Evolutionary conservation across 64 coral and sea anemone genomes (phyloP).

Genomic region (Montipora cactus): DNA sequence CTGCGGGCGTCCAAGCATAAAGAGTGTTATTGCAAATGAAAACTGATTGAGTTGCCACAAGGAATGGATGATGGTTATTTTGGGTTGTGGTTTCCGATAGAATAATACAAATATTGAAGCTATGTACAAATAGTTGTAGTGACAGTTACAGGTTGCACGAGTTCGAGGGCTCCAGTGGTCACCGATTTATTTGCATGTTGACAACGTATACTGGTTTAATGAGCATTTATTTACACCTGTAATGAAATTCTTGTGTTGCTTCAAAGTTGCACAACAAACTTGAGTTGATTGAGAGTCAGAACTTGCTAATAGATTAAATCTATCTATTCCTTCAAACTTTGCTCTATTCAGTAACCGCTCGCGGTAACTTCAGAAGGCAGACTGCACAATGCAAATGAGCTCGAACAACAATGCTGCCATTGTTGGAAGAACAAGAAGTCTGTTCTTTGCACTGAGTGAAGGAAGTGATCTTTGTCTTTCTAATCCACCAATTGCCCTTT

Average conservation of each 20-base stretch:
- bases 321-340: too few relatives aligned
- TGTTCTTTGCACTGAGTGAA: too few relatives aligned
- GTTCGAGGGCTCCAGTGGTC: neutral
- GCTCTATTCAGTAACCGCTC: too few relatives aligned
- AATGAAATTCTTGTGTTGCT: too few relatives aligned
- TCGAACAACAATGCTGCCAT: neutral
- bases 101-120: neutral
- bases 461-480: too few relatives aligned
- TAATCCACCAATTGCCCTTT: neutral
- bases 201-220: neutral
- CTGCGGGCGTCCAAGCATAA: slow-evolving; percentile 35
- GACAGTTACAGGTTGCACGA: neutral
- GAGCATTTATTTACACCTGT: neutral
- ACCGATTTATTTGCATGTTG: neutral
- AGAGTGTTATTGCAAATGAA: neutral
- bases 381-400: too few relatives aligned
- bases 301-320: too few relatives aligned
- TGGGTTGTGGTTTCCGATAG: neutral
- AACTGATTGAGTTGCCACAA: neutral
- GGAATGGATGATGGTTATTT: neutral
- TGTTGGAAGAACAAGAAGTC: neutral
- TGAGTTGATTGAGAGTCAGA: too few relatives aligned
- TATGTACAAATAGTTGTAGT: neutral
- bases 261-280: too few relatives aligned
- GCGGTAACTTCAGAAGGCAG: too few relatives aligned